Evolutionary conservation across 2,888 invertebrate species (phyloP).

Genomic region (Drosophila subsilvestris): DNA sequence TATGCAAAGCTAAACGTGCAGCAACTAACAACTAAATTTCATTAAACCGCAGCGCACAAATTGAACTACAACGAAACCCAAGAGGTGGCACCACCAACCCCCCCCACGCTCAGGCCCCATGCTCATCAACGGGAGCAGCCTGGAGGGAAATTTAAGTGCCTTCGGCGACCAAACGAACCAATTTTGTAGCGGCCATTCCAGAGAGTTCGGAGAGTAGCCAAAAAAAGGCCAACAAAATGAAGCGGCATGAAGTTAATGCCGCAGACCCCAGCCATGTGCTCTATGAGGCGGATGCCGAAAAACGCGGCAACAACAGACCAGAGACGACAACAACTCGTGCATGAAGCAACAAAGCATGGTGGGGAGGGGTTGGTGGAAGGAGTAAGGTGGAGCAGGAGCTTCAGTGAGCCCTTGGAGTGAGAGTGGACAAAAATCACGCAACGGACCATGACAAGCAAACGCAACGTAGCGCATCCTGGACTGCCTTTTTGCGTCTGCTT

Average conservation of each 20-base stretch:
- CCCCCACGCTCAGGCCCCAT: conserved; percentile 28
- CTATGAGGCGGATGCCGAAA: conserved; percentile 47
- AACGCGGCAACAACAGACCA: conserved; percentile 19
- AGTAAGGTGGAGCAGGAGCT: conserved; percentile 15
- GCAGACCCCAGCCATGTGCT: conserved; percentile 48
- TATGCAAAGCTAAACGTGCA: conserved; percentile 75
- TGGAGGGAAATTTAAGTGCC: conserved; percentile 74
- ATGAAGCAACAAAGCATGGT: conserved; percentile 57
- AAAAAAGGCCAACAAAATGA: conserved; percentile 50
- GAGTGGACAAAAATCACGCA: conserved; percentile 72
- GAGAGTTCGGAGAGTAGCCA: conserved; percentile 7
- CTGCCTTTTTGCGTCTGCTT: conserved; percentile 50
- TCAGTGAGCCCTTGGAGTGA: neutral
- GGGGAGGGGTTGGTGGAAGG: neutral
- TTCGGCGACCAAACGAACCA: conserved; percentile 57
- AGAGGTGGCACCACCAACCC: conserved; percentile 18
- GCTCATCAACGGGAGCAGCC: conserved; percentile 30
- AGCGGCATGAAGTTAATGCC: conserved; percentile 54
- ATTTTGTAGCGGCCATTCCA: conserved; percentile 49
- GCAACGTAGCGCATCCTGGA: conserved; percentile 78
- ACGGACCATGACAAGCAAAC: conserved; percentile 78
- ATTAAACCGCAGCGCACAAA: conserved; percentile 76
- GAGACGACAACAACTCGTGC: conserved; percentile 66
- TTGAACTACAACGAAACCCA: conserved; percentile 70
- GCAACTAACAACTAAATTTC: conserved; percentile 79